Evolutionary conservation across 2,888 invertebrate species (phyloP), one percentile per base, ranked within the genome.

Genomic region (Caradrina clavipalpis): DNA sequence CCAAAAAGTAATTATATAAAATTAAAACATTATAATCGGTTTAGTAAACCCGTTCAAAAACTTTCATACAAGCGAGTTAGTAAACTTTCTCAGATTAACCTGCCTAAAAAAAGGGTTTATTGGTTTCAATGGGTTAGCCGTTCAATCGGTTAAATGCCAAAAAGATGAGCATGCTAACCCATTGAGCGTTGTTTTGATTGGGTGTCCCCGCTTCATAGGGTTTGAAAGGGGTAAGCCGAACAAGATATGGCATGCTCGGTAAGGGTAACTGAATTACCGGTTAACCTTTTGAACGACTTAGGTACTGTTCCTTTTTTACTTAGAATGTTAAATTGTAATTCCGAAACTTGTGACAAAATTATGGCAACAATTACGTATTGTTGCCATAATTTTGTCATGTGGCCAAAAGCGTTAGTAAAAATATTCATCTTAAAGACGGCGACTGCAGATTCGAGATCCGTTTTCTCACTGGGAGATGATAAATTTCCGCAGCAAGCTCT

Each of bases 401-500:
- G 2, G 2, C 26, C 26, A 39, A 13, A 3, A 53, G 7, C 19
- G 13, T 50, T 55, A 61, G 45, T 21, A 60, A 51, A 56, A 59
- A 49, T 15, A 22, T 17, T 22, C 2, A n/a, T 66, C n/a, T 22
- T 45, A 21, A 42, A 39, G 19, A 22, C 19, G 17, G 15, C 39
- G 35, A 39, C 51, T 67, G 4, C 45, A 51, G 57, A 26, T 10
- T 58, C 42, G 4, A 67, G 53, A 70, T 75, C 69, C 69, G 80
- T 84, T 80, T 69, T 81, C 82, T 79, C 81, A 73, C 76, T 66
- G 67, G 69, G 72, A 75, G 81, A 84, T 85, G 80, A 87, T 87
- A 85, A 83, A 87, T 86, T 85, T 85, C 80, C 78, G 74, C 82
- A 84, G 84, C 83, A 82, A 86, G 76, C 81, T 87, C 83, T 82